A percentile compares a stretch with the other conserved stretches of the same genome.
Conservation (phyloP, 1,140 invertebrate species). For the Agrypnia vestita region DNA sequence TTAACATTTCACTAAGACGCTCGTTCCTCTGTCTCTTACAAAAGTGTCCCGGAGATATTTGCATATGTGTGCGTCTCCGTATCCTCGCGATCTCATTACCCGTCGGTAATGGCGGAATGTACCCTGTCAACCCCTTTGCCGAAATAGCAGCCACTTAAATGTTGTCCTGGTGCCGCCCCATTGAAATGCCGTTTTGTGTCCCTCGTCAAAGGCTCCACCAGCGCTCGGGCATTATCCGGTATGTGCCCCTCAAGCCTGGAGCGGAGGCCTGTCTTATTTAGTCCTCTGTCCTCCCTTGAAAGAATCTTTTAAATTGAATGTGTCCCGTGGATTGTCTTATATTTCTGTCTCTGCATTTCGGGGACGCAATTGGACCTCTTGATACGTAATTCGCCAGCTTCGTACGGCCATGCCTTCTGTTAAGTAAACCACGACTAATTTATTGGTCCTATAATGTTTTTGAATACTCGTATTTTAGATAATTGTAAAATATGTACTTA, state of each 20-base stretch:
- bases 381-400: not conserved
- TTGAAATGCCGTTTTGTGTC: slow-evolving; percentile 59
- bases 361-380: not conserved
- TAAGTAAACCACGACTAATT: too few species aligned
- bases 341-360: not conserved
- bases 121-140: slow-evolving; percentile 41
- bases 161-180: slow-evolving; percentile 53
- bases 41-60: not conserved
- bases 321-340: slow-evolving; percentile 31
- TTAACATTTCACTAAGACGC: not conserved
- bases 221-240: slow-evolving; percentile 18
- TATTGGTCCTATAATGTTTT: too few species aligned
- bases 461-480: too few species aligned
- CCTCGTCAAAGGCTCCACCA: slow-evolving; percentile 53
- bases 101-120: slow-evolving; percentile 40
- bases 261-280: slow-evolving; percentile 17
- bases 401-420: too few species aligned
- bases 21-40: not conserved
- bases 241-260: slow-evolving; percentile 7
- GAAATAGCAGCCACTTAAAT: slow-evolving; percentile 57
- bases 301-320: slow-evolving; percentile 36
- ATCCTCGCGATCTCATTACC: slow-evolving; percentile 32
- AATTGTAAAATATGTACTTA: too few species aligned
- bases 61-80: slow-evolving; percentile 27
- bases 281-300: not conserved